These are phyloP conservation scores for Panagrolaimus sp. DNA, from an alignment of 1,140 invertebrate genomes.

Conservation along the genomic window DNA sequence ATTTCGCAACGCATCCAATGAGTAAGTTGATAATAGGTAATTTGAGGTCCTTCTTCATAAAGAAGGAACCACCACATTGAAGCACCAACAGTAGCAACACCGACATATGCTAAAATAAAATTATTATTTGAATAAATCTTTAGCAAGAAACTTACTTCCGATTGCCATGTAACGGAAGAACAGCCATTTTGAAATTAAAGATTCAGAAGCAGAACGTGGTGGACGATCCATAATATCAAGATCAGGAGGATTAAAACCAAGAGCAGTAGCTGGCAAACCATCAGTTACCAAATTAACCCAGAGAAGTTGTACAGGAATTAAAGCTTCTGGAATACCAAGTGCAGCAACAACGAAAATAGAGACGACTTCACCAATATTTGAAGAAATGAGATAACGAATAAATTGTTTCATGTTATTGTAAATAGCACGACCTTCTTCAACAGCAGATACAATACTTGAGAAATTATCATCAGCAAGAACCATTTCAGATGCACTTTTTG, in stretches of 20 bases:
- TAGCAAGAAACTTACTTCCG: slow-evolving; percentile 64
- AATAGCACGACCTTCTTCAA: slow-evolving; percentile 97
- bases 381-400: slow-evolving; percentile 98
- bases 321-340: slow-evolving; percentile 85
- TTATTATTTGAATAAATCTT: no score
- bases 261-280: slow-evolving; percentile 96
- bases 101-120: slow-evolving; percentile 75
- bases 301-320: slow-evolving; percentile 96
- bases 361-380: slow-evolving; percentile 97
- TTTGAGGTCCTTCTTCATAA: slow-evolving; percentile 82
- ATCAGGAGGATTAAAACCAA: slow-evolving; percentile 99
- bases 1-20: slow-evolving; percentile 63
- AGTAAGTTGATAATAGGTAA: slow-evolving; percentile 84
- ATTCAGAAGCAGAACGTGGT: slow-evolving; percentile 90
- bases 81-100: slow-evolving; percentile 92
- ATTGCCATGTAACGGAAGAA: slow-evolving; percentile 98
- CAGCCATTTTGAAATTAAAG: slow-evolving; percentile 96
- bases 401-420: slow-evolving; percentile 99
- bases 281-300: slow-evolving; percentile 99
- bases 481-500: slow-evolving; percentile 99
- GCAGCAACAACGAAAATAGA: slow-evolving; percentile 99
- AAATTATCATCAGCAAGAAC: slow-evolving; percentile 99
- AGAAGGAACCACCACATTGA: slow-evolving; percentile 99
- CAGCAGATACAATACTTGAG: slow-evolving; percentile 96
- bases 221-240: slow-evolving; percentile 98